Percentiles rank a stretch among this genome's conserved stretches.
Conservation (phyloP, 1,140 invertebrate genomes). For the Euwallacea similis region DNA sequence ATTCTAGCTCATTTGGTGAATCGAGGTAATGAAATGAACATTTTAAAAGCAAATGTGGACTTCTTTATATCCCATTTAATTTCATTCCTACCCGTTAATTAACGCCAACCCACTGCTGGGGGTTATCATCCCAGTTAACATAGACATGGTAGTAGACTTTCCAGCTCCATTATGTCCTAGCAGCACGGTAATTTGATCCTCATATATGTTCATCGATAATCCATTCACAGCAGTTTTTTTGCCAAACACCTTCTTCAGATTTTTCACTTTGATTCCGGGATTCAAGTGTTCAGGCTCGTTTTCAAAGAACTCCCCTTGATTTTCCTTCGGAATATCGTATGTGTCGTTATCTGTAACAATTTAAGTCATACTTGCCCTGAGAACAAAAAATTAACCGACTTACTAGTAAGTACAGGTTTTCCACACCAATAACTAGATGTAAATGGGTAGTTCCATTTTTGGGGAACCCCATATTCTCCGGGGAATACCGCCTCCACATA, state of each 20-base stretch:
- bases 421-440: slow-evolving; percentile 53
- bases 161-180: slow-evolving; percentile 77
- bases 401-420: background rate
- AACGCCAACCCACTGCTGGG: slow-evolving; percentile 69
- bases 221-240: slow-evolving; percentile 59
- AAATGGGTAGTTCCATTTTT: slow-evolving; percentile 76
- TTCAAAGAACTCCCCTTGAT: slow-evolving; percentile 42
- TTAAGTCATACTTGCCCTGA: no score
- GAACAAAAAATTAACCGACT: no score
- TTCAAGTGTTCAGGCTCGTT: slow-evolving; percentile 46
- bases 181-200: slow-evolving; percentile 68
- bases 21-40: no score
- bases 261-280: slow-evolving; percentile 65
- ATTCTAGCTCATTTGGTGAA: no score
- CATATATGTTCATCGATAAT: slow-evolving; percentile 69
- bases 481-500: slow-evolving; percentile 78
- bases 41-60: background rate
- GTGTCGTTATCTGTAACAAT: no score
- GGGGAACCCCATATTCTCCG: slow-evolving; percentile 68
- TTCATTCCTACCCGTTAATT: slow-evolving; percentile 64
- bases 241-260: slow-evolving; percentile 64
- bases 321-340: background rate
- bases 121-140: slow-evolving; percentile 72
- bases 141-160: slow-evolving; percentile 78
- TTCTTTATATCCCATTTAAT: slow-evolving; percentile 3